Conservation (phyloP, 2,113 vertebrate species). For the Calidris pygmaea region DNA sequence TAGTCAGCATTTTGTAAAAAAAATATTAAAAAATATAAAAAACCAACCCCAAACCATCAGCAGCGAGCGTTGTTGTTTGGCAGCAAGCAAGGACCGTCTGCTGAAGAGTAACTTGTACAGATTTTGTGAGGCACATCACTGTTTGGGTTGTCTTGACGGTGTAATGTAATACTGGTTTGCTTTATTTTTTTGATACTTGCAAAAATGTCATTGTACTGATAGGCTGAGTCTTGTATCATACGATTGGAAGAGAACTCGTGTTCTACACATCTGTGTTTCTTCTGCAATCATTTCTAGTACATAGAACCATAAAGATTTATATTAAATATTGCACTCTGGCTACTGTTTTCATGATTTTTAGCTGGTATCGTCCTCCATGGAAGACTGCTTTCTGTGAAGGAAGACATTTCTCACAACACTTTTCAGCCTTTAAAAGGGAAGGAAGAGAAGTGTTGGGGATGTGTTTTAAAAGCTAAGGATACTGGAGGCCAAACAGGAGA, state of each 20-base stretch:
- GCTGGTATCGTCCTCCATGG: rapidly evolving
- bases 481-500: background rate
- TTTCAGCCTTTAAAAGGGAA: background rate
- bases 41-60: background rate
- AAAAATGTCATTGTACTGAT: background rate
- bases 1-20: background rate
- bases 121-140: background rate
- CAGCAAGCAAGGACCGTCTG: background rate
- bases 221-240: background rate
- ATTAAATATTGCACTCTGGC: background rate
- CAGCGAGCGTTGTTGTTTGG: background rate
- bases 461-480: background rate
- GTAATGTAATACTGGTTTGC: background rate
- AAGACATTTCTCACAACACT: background rate
- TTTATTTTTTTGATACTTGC: background rate
- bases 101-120: background rate
- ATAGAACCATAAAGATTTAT: background rate
- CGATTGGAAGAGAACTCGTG: background rate
- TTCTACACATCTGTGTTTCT: background rate
- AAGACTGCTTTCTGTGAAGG: background rate
- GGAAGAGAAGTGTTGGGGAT: rapidly evolving
- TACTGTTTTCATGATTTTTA: background rate
- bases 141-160: background rate
- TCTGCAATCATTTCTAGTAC: background rate
- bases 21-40: background rate